Evolutionary conservation across 1,140 invertebrate species (phyloP).

Genomic region (Lasaia peninsularis): DNA sequence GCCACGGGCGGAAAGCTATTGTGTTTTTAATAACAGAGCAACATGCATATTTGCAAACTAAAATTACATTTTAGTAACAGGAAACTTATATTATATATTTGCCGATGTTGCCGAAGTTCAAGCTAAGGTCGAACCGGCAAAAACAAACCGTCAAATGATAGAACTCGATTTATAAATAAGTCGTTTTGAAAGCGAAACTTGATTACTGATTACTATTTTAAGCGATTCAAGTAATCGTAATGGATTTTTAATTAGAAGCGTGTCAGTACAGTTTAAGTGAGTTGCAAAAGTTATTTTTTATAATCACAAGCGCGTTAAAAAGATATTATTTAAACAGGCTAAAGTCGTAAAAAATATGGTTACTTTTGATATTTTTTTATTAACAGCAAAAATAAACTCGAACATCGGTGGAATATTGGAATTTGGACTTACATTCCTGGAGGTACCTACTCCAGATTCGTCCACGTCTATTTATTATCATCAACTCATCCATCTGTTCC

Average conservation of each 20-base stretch:
- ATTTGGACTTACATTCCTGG: too few relatives aligned
- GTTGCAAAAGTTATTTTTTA: constrained; percentile 23
- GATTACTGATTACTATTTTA: constrained; percentile 43
- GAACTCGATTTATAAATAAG: constrained; percentile 27
- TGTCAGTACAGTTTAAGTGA: constrained; percentile 10
- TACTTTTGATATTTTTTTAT: too few relatives aligned
- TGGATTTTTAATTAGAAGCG: constrained; percentile 42
- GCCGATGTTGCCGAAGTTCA: neutral
- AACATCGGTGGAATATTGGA: too few relatives aligned
- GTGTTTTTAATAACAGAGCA: too few relatives aligned
- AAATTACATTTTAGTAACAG: too few relatives aligned
- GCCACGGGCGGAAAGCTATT: too few relatives aligned
- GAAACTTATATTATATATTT: too few relatives aligned
- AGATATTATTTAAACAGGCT: neutral
- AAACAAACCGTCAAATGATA: constrained; percentile 8
- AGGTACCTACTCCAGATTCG: too few relatives aligned
- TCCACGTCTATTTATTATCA: too few relatives aligned
- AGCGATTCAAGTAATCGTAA: constrained; percentile 29
- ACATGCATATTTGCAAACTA: too few relatives aligned
- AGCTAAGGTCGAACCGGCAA: neutral
- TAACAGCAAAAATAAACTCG: too few relatives aligned
- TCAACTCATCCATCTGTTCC: too few relatives aligned
- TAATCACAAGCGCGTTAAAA: neutral
- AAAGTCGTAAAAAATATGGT: neutral
- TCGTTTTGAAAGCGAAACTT: constrained; percentile 46